These are phyloP conservation scores for Ailuropoda melanoleuca DNA, from an alignment of 2,113 vertebrate genomes.

Conservation along the genomic window DNA sequence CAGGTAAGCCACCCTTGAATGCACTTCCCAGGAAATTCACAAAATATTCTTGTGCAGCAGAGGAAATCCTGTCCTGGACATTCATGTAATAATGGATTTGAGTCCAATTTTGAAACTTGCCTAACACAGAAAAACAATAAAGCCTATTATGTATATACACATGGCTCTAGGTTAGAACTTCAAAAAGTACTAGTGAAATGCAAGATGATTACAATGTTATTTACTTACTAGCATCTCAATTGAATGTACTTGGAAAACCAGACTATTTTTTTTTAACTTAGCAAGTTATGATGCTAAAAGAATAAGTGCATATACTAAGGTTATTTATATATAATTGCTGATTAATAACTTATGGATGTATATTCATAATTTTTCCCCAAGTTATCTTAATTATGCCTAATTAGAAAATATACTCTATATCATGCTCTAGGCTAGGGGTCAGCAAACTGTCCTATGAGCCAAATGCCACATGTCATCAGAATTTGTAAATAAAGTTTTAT, in stretches of 20 bases:
- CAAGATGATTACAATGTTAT: neutral
- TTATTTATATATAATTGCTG: neutral
- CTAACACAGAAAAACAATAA: neutral
- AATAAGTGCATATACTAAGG: neutral
- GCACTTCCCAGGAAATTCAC: constrained; percentile 45
- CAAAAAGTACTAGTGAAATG: neutral
- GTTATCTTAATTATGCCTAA: neutral
- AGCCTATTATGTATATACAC: neutral
- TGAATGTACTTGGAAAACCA: neutral
- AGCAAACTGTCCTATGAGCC: neutral
- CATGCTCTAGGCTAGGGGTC: neutral
- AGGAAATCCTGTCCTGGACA: constrained; percentile 52
- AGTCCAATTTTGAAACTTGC: constrained; percentile 1
- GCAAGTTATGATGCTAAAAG: neutral
- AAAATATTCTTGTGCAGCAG: constrained; percentile 11
- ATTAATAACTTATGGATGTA: neutral
- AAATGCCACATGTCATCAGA: neutral
- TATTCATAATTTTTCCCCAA: neutral
- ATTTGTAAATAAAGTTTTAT: constrained; percentile 3
- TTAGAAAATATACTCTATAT: neutral
- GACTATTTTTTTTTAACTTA: neutral
- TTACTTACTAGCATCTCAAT: neutral
- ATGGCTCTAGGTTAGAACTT: neutral
- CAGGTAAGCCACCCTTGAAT: neutral
- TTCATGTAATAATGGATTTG: neutral